phyloP scores from a whole-genome alignment of 2,113 vertebrate genomes.

The Rhinoptilus africanus region DNA sequence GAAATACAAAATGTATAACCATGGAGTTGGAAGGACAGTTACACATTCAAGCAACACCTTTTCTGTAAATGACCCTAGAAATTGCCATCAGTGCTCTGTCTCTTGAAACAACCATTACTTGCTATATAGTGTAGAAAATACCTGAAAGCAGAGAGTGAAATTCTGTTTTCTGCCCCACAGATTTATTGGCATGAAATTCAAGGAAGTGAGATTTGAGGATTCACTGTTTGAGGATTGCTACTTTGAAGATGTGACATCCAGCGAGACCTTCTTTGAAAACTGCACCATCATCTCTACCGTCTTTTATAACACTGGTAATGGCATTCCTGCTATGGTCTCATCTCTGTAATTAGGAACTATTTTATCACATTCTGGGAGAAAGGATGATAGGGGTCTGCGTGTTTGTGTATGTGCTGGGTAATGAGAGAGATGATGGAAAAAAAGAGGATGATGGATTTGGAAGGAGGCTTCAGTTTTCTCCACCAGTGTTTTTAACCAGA shows the following conservation, averaged over 20 bases:
- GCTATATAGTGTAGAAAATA: neutral
- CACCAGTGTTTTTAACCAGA: neutral
- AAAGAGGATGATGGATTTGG: neutral
- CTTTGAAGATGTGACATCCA: conserved; percentile 92
- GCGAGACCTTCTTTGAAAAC: conserved; percentile 92
- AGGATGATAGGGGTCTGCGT: neutral
- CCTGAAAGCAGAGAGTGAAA: neutral
- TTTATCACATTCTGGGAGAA: neutral
- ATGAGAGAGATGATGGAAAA: neutral
- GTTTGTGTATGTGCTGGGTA: neutral
- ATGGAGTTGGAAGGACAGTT: neutral
- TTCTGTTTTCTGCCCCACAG: conserved; percentile 66
- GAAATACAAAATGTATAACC: neutral
- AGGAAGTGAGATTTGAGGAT: conserved; percentile 91
- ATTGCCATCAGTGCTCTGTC: neutral
- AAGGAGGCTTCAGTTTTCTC: neutral
- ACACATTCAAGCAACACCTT: neutral
- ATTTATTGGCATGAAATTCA: conserved; percentile 92
- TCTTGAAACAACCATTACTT: neutral
- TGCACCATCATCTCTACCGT: conserved; percentile 88
- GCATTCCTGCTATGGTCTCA: neutral
- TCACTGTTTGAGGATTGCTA: conserved; percentile 91
- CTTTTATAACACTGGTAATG: conserved; percentile 93
- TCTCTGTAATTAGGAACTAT: neutral
- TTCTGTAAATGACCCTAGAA: neutral